Evolutionary conservation across 2,113 vertebrate genomes (phyloP), one percentile per base, ranked within the genome.

Genomic region (Seriola dumerili): DNA sequence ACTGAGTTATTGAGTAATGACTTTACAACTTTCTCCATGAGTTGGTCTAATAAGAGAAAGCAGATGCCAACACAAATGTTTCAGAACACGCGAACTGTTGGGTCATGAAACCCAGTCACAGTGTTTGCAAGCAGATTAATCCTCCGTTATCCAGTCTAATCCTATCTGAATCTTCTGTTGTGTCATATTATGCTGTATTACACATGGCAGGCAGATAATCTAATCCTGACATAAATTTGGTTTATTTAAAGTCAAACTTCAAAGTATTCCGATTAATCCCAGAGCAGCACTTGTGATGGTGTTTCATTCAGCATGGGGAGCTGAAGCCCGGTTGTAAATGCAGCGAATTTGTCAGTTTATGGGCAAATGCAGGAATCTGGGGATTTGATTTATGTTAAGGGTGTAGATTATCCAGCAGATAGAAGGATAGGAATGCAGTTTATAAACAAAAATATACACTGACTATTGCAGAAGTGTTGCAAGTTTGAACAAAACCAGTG

Each of bases 191-290:
- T 67, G 68, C 16, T 59, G 48, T 13, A 46, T 66, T 55, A 85
- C 73, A 72, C 32, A 69, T 69, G 64, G 32, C 54, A 38, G 21
- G 25, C 58, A 29, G 65, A 76, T 80, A 14, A 64, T 66, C 38
- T 40, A 75, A 73, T 81, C 81, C 65, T 74, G 76, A 80, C 65
- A 84, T 23, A 63, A 58, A 73, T 80, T 48, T 73, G 63, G 48
- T 76, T 85, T 58, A 72, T 74, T 73, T 67, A 74, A 81, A 78
- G 13, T 59, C 66, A 76, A 29, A 78, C 38, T 72, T 74, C 19
- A 29, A 79, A 74, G 7, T 59, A 11, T 48, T 70, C 11, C 23
- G 57, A 38, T 57, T 59, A 59, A 76, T 80, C 61, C 61, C 29
- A 57, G 78, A 63, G 40, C 17, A 29, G 48, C 73, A 44, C n/a